phyloP scores from a whole-genome alignment of 2,888 invertebrate genomes.

The Andrena bicolor region DNA sequence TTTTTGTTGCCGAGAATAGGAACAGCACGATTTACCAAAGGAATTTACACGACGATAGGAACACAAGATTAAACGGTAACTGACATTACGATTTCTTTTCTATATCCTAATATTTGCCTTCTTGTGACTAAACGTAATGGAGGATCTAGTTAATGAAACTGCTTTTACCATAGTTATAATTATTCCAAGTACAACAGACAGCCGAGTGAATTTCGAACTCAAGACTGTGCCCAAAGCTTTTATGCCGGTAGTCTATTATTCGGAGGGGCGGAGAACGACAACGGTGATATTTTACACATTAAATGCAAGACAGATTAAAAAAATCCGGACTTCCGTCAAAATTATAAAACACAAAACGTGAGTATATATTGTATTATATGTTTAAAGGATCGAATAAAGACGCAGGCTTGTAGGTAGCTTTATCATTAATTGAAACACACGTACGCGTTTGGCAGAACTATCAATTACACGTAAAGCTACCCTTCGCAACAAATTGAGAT shows the following conservation, averaged over 20 bases:
- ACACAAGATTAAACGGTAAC: constrained; percentile 62
- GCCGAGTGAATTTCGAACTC: constrained; percentile 47
- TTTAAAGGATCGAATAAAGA: constrained; percentile 52
- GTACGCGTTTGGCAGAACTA: constrained; percentile 54
- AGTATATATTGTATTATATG: constrained; percentile 41
- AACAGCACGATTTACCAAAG: constrained; percentile 31
- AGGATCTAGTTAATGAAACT: constrained; percentile 57
- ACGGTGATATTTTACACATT: constrained; percentile 31
- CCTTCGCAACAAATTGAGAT: constrained; percentile 65
- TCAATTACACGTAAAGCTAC: constrained; percentile 66
- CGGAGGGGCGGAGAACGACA: background rate
- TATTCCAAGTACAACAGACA: constrained; percentile 54
- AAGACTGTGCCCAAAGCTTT: constrained; percentile 47
- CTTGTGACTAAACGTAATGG: constrained; percentile 58
- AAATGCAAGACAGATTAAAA: constrained; percentile 36
- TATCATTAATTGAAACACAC: constrained; percentile 57
- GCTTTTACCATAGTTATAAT: constrained; percentile 53
- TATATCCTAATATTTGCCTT: constrained; percentile 49
- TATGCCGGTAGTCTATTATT: constrained; percentile 27
- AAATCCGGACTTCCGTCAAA: constrained; percentile 41
- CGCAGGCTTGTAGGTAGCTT: constrained; percentile 51
- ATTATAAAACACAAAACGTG: constrained; percentile 50
- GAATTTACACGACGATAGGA: constrained; percentile 50
- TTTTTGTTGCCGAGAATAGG: constrained; percentile 16
- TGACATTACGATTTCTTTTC: constrained; percentile 53